Evolutionary conservation across 2,113 vertebrate species (phyloP), one percentile per base, ranked within the genome.

Genomic region (Urocitellus parryii): DNA sequence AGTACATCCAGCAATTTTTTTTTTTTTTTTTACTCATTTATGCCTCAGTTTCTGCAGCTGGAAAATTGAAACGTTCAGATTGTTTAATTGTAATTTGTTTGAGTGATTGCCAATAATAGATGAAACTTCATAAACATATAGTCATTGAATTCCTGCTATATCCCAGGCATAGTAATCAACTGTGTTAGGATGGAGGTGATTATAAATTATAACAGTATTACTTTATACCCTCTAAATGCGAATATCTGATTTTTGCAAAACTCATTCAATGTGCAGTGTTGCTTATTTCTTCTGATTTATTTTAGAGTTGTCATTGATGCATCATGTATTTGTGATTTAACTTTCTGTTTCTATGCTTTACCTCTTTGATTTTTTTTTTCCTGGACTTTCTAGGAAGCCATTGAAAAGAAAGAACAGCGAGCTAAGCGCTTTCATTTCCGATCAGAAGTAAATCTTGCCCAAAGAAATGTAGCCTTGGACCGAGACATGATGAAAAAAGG

Each of bases 321-420:
- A 24, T 27, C 53, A 25, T 76, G 37, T 88, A 39, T 68, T 90
- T 94, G 42, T 79, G 48, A 42, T 91, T 89, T 73, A 80, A 88
- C 79, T 53, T 88, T 90, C 83, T 25, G 77, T 11, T 0, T 86
- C 27, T 18, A 16, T 56, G 24, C 91, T 95, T 94, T 68, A 80
- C 67, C 74, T 91, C 17, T 96, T 77, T 96, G 27, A 42, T 25
- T 61, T 53, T 25, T 61, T 82, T 95, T 81, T 90, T 97, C 80
- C 80, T 96, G 8, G 37, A 1, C 96, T 96, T 96, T 78, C 16
- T 97, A 99, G 99, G 99, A 99, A 98, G 99, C 99, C 3, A 99
- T 99, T 18, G 99, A 99, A 98, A 99, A 98, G 91, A 99, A 99
- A 97, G 99, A 99, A 91, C 99, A 99, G 97, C 98, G 99, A 98